phyloP scores from a whole-genome alignment of 2,888 invertebrate species.

The Clanis bilineata region DNA sequence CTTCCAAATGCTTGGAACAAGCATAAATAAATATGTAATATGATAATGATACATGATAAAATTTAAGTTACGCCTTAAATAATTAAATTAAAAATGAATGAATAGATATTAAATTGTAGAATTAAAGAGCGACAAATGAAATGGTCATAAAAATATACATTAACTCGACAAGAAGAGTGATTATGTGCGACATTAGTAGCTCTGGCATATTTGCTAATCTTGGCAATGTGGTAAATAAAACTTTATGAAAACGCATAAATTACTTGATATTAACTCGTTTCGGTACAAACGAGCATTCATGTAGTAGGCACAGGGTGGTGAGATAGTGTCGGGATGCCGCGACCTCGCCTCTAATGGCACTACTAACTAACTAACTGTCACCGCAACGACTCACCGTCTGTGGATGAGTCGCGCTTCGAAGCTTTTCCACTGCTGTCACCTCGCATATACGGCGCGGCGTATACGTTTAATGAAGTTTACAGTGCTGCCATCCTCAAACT shows the following conservation, averaged over 20 bases:
- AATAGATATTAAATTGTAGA: too few species aligned
- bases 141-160: too few species aligned
- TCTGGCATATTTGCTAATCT: neutral
- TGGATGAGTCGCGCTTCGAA: constrained; percentile 42
- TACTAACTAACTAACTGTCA: constrained; percentile 72
- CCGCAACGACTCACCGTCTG: constrained; percentile 56
- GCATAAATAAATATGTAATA: too few species aligned
- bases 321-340: constrained; percentile 51
- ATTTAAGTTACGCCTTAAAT: neutral
- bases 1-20: neutral
- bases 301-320: constrained; percentile 44
- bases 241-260: constrained; percentile 44
- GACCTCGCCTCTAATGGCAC: constrained; percentile 65
- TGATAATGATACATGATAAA: neutral
- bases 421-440: constrained; percentile 39
- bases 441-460: constrained; percentile 34
- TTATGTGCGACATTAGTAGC: neutral
- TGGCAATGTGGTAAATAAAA: neutral
- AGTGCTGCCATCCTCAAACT: too few species aligned
- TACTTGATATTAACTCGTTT: constrained; percentile 69
- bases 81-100: too few species aligned
- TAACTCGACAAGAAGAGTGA: too few species aligned
- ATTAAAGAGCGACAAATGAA: too few species aligned
- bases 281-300: constrained; percentile 68
- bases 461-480: constrained; percentile 54